Conservation (phyloP, 2,113 vertebrate species). For the Lagenorhynchus albirostris region DNA sequence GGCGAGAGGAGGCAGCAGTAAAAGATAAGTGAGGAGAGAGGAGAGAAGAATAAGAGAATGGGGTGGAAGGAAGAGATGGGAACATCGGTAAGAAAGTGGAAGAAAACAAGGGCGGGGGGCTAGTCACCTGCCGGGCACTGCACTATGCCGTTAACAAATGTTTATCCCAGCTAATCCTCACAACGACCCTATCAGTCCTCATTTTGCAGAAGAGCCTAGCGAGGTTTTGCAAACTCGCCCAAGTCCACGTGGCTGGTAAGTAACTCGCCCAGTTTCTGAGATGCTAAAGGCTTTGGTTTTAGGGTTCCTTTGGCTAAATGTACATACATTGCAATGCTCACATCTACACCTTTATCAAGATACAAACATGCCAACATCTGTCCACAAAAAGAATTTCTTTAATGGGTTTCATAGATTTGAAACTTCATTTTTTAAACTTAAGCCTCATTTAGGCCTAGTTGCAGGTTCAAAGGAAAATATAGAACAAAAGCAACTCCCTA, state of each 20-base stretch:
- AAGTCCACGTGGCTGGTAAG: not conserved
- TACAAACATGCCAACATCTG: not conserved
- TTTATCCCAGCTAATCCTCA: not conserved
- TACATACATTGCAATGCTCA: not conserved
- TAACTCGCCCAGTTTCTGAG: not conserved
- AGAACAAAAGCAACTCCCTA: not conserved
- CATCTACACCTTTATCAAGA: not conserved
- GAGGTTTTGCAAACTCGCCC: not conserved
- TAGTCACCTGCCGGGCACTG: rapidly evolving
- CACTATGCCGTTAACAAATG: rapidly evolving
- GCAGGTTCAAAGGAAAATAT: not conserved
- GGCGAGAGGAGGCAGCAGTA: too few relatives aligned
- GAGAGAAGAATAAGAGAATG: not conserved
- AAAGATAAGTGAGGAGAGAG: not conserved
- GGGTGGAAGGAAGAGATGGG: not conserved
- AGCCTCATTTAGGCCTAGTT: not conserved
- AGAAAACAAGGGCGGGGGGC: too few relatives aligned
- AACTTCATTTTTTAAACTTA: not conserved
- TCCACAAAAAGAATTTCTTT: not conserved
- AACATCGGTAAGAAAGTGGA: rapidly evolving
- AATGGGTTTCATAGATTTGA: not conserved
- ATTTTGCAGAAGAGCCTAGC: not conserved
- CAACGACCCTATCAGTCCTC: not conserved
- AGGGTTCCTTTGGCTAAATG: rapidly evolving
- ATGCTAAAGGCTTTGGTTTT: not conserved